A percentile compares a stretch with the other conserved stretches of the same genome.
phyloP scores from a whole-genome alignment of 2,888 invertebrate species.

The Brachypterus glaber region DNA sequence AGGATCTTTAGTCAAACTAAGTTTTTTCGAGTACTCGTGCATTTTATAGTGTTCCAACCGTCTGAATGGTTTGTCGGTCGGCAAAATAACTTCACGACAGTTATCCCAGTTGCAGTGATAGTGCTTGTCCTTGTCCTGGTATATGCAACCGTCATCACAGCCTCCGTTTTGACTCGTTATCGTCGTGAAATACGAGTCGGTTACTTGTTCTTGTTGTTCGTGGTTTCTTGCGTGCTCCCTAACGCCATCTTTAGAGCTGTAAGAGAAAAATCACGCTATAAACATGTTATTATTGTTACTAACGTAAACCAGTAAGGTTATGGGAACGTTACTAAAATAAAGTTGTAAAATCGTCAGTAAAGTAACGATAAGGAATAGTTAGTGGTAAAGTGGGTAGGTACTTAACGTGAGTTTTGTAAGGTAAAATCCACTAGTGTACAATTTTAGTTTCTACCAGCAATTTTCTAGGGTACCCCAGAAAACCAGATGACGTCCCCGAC shows the following conservation, averaged over 20 bases:
- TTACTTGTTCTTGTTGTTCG: constrained; percentile 79
- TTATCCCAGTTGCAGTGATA: constrained; percentile 88
- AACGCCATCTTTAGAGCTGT: constrained; percentile 57
- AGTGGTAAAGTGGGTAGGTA: too few species aligned
- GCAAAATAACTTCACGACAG: constrained; percentile 67
- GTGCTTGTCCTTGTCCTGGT: constrained; percentile 69
- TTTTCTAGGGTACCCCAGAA: too few species aligned
- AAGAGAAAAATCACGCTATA: constrained; percentile 10
- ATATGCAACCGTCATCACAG: constrained; percentile 63
- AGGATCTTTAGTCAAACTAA: constrained; percentile 40
- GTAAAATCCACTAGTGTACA: neutral
- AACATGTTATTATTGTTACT: too few species aligned
- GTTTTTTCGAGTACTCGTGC: constrained; percentile 47
- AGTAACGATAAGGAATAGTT: too few species aligned
- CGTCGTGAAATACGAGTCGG: constrained; percentile 62
- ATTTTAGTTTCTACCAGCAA: neutral
- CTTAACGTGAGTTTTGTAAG: neutral
- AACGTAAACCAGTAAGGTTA: too few species aligned
- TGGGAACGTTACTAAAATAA: too few species aligned
- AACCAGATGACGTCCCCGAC: too few species aligned
- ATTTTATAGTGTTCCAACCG: constrained; percentile 80
- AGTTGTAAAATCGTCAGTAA: too few species aligned
- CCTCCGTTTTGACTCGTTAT: constrained; percentile 54
- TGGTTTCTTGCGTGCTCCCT: constrained; percentile 81
- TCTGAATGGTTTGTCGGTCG: constrained; percentile 68